Percentiles rank a stretch among this genome's conserved stretches.
These are phyloP conservation scores for Halocynthia aurantium DNA, from an alignment of 23 tunicate genomes.

Conservation along the genomic window DNA sequence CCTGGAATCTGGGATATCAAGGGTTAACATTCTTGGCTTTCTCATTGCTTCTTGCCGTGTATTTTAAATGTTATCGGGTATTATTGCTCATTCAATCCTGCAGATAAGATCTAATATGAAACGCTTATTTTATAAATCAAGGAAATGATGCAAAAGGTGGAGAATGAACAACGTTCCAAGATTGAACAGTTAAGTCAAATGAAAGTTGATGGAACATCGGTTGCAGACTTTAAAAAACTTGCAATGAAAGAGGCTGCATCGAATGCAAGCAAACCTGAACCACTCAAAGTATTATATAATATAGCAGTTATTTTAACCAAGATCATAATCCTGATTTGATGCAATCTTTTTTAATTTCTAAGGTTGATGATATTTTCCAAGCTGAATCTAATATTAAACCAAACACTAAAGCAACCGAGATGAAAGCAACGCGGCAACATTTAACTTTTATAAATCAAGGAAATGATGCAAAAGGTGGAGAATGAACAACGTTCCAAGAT, in stretches of 20 bases:
- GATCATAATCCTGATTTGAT: background rate
- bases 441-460: conserved; percentile 47
- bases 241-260: background rate
- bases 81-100: too few relatives aligned
- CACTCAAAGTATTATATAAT: too few relatives aligned
- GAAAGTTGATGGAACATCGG: conserved; percentile 58
- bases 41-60: too few relatives aligned
- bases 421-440: conserved; percentile 31
- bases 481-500: conserved; percentile 67
- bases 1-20: too few relatives aligned
- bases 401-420: background rate
- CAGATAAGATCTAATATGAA: too few relatives aligned
- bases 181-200: conserved; percentile 75
- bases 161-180: conserved; percentile 65
- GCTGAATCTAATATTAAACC: background rate
- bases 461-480: conserved; percentile 67
- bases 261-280: background rate
- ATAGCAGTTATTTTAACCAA: background rate
- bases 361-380: background rate
- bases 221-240: conserved; percentile 48
- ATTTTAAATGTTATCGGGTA: too few relatives aligned
- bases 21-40: too few relatives aligned
- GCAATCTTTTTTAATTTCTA: background rate
- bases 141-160: conserved; percentile 77
- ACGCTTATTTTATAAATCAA: background rate